These are phyloP conservation scores for Cossypha heuglini DNA, from an alignment of 2,797 vertebrate species.

Conservation along the genomic window DNA sequence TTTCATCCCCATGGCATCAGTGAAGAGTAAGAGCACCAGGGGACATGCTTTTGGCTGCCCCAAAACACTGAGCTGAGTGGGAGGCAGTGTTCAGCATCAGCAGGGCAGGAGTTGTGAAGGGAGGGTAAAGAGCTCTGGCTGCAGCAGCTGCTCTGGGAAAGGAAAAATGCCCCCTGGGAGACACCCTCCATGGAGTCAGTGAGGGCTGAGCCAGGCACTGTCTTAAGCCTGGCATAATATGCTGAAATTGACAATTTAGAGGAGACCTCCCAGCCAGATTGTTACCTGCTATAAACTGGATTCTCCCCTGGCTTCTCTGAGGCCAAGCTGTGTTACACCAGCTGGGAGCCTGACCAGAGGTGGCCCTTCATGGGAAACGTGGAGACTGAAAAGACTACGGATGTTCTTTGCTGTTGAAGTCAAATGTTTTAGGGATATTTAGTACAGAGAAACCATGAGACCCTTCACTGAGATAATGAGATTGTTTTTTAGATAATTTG, in stretches of 20 bases:
- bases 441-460: background rate
- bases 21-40: background rate
- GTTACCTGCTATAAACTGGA: background rate
- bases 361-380: background rate
- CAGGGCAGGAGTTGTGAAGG: background rate
- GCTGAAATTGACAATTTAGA: background rate
- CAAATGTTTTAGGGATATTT: background rate
- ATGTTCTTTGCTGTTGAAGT: background rate
- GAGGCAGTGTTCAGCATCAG: background rate
- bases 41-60: background rate
- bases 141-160: background rate
- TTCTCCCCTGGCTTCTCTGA: background rate
- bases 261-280: background rate
- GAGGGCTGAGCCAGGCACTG: background rate
- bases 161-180: background rate
- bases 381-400: background rate
- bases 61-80: background rate
- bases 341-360: background rate
- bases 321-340: background rate
- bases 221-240: background rate
- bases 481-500: background rate
- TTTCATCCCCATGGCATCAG: background rate
- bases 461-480: background rate
- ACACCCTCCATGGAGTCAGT: background rate
- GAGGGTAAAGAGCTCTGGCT: background rate